Evolutionary conservation across 2,797 vertebrate species (phyloP).

Genomic region (Cynodonichthys magdalenae): DNA sequence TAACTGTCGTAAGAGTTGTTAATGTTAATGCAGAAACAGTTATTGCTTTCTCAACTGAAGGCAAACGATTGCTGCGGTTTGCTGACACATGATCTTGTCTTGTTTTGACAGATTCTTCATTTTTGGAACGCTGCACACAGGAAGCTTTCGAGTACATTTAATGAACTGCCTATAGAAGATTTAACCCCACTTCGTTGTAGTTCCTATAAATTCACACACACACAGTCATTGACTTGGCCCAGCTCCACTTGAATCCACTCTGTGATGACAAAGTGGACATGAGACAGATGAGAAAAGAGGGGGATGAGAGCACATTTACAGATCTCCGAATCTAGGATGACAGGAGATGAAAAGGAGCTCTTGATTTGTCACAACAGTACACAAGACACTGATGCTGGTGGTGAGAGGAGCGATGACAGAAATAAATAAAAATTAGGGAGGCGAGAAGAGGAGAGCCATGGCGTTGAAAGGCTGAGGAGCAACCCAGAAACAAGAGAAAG

Average conservation of each 20-base stretch:
- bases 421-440: constrained; percentile 18
- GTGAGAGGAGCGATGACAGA: constrained; percentile 40
- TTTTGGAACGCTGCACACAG: not conserved
- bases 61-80: constrained; percentile 49
- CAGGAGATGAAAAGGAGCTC: constrained; percentile 55
- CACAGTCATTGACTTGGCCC: constrained; percentile 49
- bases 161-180: not conserved
- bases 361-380: constrained; percentile 61
- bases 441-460: constrained; percentile 29
- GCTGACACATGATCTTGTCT: constrained; percentile 25
- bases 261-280: constrained; percentile 55
- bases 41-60: constrained; percentile 39
- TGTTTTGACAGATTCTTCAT: constrained; percentile 24
- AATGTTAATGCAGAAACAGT: constrained; percentile 41
- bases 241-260: constrained; percentile 56
- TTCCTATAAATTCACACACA: constrained; percentile 52
- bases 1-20: constrained; percentile 49
- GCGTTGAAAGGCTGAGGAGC: constrained; percentile 34
- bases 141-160: constrained; percentile 26
- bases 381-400: constrained; percentile 48
- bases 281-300: constrained; percentile 43
- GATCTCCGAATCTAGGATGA: constrained; percentile 47
- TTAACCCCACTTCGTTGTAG: not conserved
- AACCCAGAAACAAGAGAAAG: constrained; percentile 13
- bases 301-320: constrained; percentile 30